Evolutionary conservation across 2,888 invertebrate species (phyloP), one percentile per base, ranked within the genome.

Genomic region (Eurois occulta): DNA sequence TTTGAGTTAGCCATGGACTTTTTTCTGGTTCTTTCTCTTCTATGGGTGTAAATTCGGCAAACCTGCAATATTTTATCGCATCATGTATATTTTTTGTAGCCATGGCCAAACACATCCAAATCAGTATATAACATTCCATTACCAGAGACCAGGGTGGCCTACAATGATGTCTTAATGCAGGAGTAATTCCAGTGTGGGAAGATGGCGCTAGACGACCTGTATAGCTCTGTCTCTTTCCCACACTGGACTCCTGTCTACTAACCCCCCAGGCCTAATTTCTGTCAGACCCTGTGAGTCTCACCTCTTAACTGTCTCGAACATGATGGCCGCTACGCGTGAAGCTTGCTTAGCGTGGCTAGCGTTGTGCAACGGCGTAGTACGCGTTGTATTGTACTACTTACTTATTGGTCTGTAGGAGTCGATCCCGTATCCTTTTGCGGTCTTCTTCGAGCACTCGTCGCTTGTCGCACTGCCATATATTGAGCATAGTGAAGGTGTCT

Each of bases 401-500:
- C 96, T 95, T 96, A 86, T 95, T 96, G 13, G 97, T 97, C 88
- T 98, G 98, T 71, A 98, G 94, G 80, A 98, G 94, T 67, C 98
- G 95, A 87, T 98, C 98, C 72, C 98, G 97, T 52, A 98, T 97
- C 72, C 98, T 95, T 88, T 97, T 97, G 60, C 98, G 97, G 91
- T 98, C 98, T 90, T 98, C 98, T 48, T 98, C 97, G 43, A 98
- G 88, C 66, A 98, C 97, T 89, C 98, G 97, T 82, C 97, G 97
- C 92, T 98, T 98, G 91, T 98, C 98, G 87, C 98, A 98, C 87
- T 98, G 97, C 90, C 97, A 97, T 41, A 98, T 97, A 93, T 98
- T 98, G 75, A 98, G 97, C 97, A 99, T 97, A 1, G 97, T 97
- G 88, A 98, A 97, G 43, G 98, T 98, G 90, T 98, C 98, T 4